These are phyloP conservation scores for Glyphotaelius pellucidus DNA, from an alignment of 2,888 invertebrate genomes.

Conservation along the genomic window DNA sequence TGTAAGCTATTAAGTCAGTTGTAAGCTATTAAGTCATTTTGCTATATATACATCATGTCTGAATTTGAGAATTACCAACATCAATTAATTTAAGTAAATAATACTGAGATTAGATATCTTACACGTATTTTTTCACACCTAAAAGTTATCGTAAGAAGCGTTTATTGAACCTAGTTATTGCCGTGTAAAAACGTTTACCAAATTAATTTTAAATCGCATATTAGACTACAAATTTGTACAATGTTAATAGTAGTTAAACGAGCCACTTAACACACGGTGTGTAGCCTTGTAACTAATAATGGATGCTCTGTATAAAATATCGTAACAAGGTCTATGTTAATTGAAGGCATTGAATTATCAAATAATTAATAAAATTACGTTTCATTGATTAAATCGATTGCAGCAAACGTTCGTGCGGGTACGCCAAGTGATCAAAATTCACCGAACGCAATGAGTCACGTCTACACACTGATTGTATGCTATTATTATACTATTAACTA, in stretches of 20 bases:
- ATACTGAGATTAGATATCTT: too few relatives aligned
- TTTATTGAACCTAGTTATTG: neutral
- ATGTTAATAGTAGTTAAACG: neutral
- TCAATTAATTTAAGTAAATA: too few relatives aligned
- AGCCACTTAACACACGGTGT: neutral
- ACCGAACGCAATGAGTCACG: neutral
- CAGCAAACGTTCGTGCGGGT: neutral
- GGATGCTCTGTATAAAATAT: constrained; percentile 35
- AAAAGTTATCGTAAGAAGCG: neutral
- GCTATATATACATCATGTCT: too few relatives aligned
- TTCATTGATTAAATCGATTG: constrained; percentile 2
- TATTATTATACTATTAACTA: too few relatives aligned
- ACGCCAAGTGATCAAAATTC: neutral
- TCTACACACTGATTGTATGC: neutral
- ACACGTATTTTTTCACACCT: too few relatives aligned
- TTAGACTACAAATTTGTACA: neutral
- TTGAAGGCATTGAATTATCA: constrained; percentile 19
- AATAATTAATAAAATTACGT: constrained; percentile 39
- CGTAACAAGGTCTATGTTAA: constrained; percentile 52
- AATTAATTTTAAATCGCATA: neutral
- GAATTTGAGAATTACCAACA: too few relatives aligned
- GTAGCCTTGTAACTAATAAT: constrained; percentile 16
- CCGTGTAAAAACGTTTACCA: neutral
- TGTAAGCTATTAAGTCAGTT: too few relatives aligned
- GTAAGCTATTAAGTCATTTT: too few relatives aligned